phyloP scores from a whole-genome alignment of 2,113 vertebrate genomes.

The Polypterus senegalus region DNA sequence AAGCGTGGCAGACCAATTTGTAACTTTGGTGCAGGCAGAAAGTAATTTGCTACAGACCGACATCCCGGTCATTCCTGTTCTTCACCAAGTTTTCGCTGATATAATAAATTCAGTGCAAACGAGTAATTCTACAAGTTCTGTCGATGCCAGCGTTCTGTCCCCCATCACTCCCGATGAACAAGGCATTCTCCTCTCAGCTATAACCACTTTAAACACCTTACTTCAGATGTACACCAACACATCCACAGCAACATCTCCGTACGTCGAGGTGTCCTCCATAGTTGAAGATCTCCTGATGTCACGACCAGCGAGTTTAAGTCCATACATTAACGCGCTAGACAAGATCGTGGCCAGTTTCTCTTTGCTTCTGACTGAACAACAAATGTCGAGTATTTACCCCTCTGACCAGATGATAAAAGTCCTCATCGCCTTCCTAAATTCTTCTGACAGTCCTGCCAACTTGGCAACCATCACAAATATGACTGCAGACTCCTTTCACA shows the following conservation, averaged over 20 bases:
- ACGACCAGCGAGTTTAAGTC: slow-evolving; percentile 1
- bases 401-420: slow-evolving; percentile 23
- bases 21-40: too few species aligned
- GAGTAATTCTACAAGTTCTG: too few species aligned
- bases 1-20: too few species aligned
- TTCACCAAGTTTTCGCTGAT: too few species aligned
- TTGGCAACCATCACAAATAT: slow-evolving; percentile 10
- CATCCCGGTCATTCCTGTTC: too few species aligned
- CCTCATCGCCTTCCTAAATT: slow-evolving; percentile 15
- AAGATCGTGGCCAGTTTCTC: slow-evolving; percentile 15
- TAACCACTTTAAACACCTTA: slow-evolving; percentile 10
- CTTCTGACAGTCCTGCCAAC: slow-evolving; percentile 18
- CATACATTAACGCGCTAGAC: slow-evolving; percentile 20
- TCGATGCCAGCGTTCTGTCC: too few species aligned
- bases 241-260: slow-evolving; percentile 1
- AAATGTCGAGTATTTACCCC: slow-evolving; percentile 21
- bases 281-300: slow-evolving; percentile 18
- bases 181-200: too few species aligned
- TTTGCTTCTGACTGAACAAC: slow-evolving; percentile 18
- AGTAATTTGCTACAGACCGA: too few species aligned
- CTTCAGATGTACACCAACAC: slow-evolving; percentile 16
- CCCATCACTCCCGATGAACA: too few species aligned
- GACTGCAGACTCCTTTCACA: slow-evolving; percentile 18
- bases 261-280: slow-evolving; percentile 9
- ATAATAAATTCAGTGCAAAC: too few species aligned